phyloP scores from a whole-genome alignment of 2,113 vertebrate species.

The Hippopotamus amphibius region DNA sequence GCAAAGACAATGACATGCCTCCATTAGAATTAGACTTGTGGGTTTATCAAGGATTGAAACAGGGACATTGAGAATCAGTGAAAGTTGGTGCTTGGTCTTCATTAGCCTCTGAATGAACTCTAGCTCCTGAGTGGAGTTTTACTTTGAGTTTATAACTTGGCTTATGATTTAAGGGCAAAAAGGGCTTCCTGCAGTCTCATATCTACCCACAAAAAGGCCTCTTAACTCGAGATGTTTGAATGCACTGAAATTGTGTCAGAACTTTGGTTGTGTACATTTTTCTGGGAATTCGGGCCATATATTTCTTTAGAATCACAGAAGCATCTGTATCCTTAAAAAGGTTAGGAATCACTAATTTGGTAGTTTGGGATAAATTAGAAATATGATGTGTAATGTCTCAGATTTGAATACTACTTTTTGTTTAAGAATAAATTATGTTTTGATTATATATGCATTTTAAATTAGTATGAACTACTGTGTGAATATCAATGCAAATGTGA shows the following conservation, averaged over 20 bases:
- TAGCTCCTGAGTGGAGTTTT: not conserved
- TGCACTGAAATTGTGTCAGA: not conserved
- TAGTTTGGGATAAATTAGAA: constrained; percentile 32
- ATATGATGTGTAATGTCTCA: constrained; percentile 7
- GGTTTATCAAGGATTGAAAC: not conserved
- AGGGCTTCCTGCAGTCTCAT: not conserved
- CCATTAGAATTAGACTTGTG: not conserved
- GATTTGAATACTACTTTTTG: not conserved
- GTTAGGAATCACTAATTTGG: not conserved
- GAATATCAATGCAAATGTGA: not conserved
- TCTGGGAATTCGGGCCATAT: not conserved
- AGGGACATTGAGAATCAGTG: not conserved
- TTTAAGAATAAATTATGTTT: constrained; percentile 6
- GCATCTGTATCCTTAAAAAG: constrained; percentile 5
- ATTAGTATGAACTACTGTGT: not conserved
- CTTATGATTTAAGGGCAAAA: not conserved
- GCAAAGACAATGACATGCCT: not conserved
- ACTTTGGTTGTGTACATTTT: constrained; percentile 21
- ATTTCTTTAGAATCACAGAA: constrained; percentile 39
- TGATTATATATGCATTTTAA: not conserved
- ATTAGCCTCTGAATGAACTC: not conserved
- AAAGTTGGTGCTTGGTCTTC: not conserved
- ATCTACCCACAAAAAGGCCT: not conserved
- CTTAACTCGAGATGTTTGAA: not conserved
- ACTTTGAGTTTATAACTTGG: not conserved